Evolutionary conservation across 2,797 vertebrate genomes (phyloP).

Genomic region (Champsocephalus gunnari): DNA sequence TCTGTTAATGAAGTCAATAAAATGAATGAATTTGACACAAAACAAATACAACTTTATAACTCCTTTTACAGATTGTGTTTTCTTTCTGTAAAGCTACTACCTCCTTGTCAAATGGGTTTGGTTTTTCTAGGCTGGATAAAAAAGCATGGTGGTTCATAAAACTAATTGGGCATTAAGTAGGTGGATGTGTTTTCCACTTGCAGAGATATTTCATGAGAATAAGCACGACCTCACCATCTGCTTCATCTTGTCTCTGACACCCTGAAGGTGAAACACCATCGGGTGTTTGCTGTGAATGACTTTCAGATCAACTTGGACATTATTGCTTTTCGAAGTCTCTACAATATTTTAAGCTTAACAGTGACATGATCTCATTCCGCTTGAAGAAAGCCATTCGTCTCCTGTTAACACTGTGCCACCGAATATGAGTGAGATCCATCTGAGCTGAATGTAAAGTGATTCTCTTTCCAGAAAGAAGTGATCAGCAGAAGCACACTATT

Average conservation of each 20-base stretch:
- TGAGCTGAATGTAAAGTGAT: constrained; percentile 26
- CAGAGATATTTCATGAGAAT: constrained; percentile 23
- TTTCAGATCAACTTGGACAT: constrained; percentile 21
- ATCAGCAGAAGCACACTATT: neutral
- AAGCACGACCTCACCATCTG: constrained; percentile 30
- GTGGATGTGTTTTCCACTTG: constrained; percentile 6
- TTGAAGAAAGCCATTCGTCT: constrained; percentile 33
- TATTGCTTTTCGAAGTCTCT: constrained; percentile 21
- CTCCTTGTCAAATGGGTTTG: neutral
- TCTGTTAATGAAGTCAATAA: too few species aligned
- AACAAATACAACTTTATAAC: neutral
- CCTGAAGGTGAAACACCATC: neutral
- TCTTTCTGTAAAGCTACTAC: neutral
- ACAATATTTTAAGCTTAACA: constrained; percentile 25
- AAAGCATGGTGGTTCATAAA: neutral
- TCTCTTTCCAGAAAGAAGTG: constrained; percentile 6
- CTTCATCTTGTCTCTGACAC: neutral
- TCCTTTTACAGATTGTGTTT: neutral
- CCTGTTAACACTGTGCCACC: constrained; percentile 8
- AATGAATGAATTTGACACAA: too few species aligned
- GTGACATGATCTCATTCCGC: constrained; percentile 25
- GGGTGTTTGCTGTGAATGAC: constrained; percentile 15
- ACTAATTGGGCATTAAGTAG: constrained; percentile 2
- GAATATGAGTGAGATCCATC: constrained; percentile 51
- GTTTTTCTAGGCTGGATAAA: neutral